Conservation (phyloP, 23 tunicate species). For the Diplosoma virens region DNA sequence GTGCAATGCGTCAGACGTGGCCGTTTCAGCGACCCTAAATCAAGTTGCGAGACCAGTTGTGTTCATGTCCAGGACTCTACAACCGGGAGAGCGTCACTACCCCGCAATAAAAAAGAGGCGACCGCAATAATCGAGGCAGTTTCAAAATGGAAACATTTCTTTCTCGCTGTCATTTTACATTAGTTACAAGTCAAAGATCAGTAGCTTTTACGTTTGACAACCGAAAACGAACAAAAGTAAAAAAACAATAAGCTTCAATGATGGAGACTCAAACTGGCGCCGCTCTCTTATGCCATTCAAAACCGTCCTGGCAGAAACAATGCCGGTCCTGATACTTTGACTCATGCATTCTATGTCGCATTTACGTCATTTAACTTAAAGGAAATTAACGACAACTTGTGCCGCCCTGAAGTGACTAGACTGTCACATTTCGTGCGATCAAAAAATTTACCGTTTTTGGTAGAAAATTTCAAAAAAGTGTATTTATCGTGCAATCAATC, state of each 20-base stretch:
- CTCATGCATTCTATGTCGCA: slow-evolving; percentile 14
- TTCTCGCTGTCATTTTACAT: slow-evolving; percentile 8
- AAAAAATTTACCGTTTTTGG: slow-evolving; percentile 21
- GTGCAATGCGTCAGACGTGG: no score
- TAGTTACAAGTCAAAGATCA: slow-evolving; percentile 41
- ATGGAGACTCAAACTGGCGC: slow-evolving; percentile 15
- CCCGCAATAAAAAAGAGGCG: slow-evolving; percentile 37
- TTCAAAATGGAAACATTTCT: slow-evolving; percentile 20
- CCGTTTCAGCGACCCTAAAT: no score
- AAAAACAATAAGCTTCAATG: slow-evolving; percentile 23
- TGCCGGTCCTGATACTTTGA: slow-evolving; percentile 26
- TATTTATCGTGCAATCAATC: background rate
- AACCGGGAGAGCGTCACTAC: slow-evolving; percentile 6
- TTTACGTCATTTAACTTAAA: background rate
- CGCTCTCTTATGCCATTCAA: background rate
- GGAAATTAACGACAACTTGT: slow-evolving; percentile 6
- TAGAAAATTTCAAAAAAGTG: slow-evolving; percentile 14
- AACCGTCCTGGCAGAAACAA: slow-evolving; percentile 33
- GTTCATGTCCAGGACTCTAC: no score
- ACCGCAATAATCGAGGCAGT: slow-evolving; percentile 44
- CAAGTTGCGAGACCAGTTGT: no score
- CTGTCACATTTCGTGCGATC: slow-evolving; percentile 23
- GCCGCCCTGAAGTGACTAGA: slow-evolving; percentile 27
- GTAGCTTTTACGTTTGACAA: slow-evolving; percentile 10
- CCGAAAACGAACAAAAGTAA: background rate